A percentile compares a stretch with the other conserved stretches of the same genome.
Evolutionary conservation across 2,888 invertebrate genomes (phyloP).

Genomic region (Cheilosia scutellata): DNA sequence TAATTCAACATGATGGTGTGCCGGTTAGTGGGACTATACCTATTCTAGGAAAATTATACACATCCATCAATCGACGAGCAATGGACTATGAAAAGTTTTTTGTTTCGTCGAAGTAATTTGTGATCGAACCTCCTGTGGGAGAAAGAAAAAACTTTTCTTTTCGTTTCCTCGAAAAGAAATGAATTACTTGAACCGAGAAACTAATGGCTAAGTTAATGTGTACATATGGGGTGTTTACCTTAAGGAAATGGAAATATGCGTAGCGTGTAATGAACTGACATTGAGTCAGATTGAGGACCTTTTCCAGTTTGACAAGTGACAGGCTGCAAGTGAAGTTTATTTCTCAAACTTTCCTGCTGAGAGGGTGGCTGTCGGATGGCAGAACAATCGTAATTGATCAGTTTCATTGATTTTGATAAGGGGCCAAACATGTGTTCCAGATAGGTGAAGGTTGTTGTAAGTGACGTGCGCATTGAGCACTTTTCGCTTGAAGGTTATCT

Average conservation of each 20-base stretch:
- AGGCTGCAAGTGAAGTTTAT: conserved; percentile 29
- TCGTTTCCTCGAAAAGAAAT: conserved; percentile 10
- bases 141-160: conserved; percentile 17
- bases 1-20: conserved; percentile 37
- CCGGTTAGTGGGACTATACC: neutral
- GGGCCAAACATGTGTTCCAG: conserved; percentile 30
- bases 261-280: conserved; percentile 61
- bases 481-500: neutral
- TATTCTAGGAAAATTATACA: conserved; percentile 78
- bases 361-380: neutral
- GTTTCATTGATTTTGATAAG: conserved; percentile 43
- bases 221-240: conserved; percentile 42
- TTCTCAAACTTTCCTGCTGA: neutral
- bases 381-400: conserved; percentile 38
- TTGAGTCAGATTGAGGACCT: conserved; percentile 54
- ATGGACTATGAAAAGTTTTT: conserved; percentile 82
- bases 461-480: conserved; percentile 10
- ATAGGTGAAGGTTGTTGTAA: conserved; percentile 22
- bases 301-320: conserved; percentile 57
- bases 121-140: conserved; percentile 9
- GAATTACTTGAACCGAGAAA: conserved; percentile 36
- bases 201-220: conserved; percentile 48
- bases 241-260: conserved; percentile 50
- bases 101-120: conserved; percentile 41
- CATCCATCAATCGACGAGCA: conserved; percentile 83